These are phyloP conservation scores for Drosophila gunungcola DNA, from an alignment of 1,140 invertebrate species.

Conservation along the genomic window DNA sequence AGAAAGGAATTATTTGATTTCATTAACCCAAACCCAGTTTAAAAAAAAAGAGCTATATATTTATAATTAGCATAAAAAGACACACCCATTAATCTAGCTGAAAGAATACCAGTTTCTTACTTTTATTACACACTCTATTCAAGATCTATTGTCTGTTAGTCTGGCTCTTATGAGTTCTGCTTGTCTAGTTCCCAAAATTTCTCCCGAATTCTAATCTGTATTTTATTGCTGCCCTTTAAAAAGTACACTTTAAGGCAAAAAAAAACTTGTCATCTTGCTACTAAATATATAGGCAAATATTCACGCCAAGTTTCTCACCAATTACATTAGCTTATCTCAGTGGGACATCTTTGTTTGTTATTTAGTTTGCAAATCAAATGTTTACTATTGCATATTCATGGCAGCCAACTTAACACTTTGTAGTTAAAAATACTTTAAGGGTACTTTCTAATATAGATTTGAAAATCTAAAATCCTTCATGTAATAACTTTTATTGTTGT, in stretches of 20 bases:
- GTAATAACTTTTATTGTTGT: too few relatives aligned
- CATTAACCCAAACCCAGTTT: not conserved
- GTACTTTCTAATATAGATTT: too few relatives aligned
- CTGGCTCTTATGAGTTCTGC: too few relatives aligned
- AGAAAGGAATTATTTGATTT: not conserved
- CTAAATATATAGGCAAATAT: not conserved
- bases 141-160: not conserved
- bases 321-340: not conserved
- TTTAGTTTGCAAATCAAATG: too few relatives aligned
- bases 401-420: constrained; percentile 3
- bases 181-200: too few relatives aligned
- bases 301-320: not conserved
- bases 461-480: too few relatives aligned
- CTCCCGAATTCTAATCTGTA: too few relatives aligned
- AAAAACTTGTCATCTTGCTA: not conserved
- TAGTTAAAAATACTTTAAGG: not conserved
- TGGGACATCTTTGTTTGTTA: not conserved
- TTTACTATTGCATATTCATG: not conserved
- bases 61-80: not conserved
- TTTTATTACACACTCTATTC: not conserved
- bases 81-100: not conserved
- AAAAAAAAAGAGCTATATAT: not conserved
- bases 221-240: too few relatives aligned
- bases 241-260: not conserved
- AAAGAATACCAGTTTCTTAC: not conserved